phyloP scores from a whole-genome alignment of 2,113 vertebrate genomes.

The Phalacrocorax aristotelis region DNA sequence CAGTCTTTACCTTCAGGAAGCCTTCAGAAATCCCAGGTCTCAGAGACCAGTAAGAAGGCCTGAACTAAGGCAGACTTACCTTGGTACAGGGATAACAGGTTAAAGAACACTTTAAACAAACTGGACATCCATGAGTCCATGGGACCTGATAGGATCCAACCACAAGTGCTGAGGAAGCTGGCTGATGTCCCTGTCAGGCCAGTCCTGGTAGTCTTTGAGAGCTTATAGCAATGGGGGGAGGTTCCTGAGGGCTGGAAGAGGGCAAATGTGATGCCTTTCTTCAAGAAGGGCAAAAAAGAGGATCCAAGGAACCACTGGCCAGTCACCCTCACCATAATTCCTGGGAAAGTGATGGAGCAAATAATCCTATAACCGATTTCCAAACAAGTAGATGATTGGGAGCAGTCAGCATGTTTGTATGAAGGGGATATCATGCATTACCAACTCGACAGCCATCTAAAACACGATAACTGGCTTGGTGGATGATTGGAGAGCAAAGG shows the following conservation, averaged over 20 bases:
- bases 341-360: background rate
- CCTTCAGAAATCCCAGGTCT: background rate
- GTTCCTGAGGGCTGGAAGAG: background rate
- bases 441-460: accelerated
- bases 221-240: background rate
- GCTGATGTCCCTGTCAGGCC: background rate
- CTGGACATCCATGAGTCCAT: background rate
- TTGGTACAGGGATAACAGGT: background rate
- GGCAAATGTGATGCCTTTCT: background rate
- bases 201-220: background rate
- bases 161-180: background rate
- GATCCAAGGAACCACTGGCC: background rate
- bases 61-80: background rate
- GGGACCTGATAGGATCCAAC: background rate
- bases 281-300: background rate
- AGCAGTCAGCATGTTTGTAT: background rate
- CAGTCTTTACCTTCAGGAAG: background rate
- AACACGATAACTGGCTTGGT: background rate
- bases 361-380: background rate
- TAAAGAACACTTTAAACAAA: background rate
- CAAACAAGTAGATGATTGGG: background rate
- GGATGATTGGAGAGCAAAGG: background rate
- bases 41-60: background rate
- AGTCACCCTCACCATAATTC: background rate
- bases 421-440: background rate